phyloP scores from a whole-genome alignment of 2,797 vertebrate genomes.

The Anguilla pacifica region DNA sequence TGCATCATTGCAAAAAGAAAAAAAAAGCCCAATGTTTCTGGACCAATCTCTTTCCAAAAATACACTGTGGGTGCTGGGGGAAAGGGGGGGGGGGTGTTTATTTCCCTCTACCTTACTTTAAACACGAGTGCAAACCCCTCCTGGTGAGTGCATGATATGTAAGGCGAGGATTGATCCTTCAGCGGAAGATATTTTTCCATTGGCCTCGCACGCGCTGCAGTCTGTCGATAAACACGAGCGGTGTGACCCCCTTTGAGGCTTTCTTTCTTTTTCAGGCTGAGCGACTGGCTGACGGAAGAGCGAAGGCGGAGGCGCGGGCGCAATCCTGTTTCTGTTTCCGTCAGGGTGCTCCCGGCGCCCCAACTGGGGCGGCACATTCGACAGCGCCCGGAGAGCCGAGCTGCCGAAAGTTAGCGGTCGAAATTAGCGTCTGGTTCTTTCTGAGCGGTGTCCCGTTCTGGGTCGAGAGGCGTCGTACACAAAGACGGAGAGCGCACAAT shows the following conservation, averaged over 20 bases:
- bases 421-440: neutral
- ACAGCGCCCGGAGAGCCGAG: neutral
- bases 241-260: constrained; percentile 24
- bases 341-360: neutral
- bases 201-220: constrained; percentile 34
- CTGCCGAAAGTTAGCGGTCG: neutral
- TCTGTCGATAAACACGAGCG: constrained; percentile 49
- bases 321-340: neutral
- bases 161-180: constrained; percentile 37
- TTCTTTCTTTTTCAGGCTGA: neutral
- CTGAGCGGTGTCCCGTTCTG: no score
- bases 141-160: constrained; percentile 30
- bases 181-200: constrained; percentile 48
- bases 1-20: neutral
- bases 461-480: no score
- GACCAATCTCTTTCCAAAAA: neutral
- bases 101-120: neutral
- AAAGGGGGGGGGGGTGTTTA: neutral
- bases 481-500: neutral
- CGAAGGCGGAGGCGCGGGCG: neutral
- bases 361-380: neutral
- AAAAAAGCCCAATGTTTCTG: neutral
- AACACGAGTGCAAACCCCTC: neutral
- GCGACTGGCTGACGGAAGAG: neutral
- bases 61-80: neutral